Conservation (phyloP, 2,888 invertebrate species). For the Anthrax anthrax region DNA sequence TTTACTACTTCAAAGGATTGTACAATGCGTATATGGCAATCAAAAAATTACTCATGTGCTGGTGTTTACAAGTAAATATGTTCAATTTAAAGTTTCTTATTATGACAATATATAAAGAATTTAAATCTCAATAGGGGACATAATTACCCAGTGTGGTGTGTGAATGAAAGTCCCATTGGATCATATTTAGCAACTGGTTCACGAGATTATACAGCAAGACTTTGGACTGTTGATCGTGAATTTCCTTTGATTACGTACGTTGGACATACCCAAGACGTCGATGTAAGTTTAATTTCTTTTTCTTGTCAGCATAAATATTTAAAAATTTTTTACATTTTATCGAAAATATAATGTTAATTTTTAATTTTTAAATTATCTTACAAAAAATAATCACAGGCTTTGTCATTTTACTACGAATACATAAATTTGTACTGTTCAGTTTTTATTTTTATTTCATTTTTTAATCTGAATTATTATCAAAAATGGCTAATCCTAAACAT, state of each 20-base stretch:
- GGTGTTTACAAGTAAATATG: slow-evolving; percentile 46
- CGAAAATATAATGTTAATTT: too few species aligned
- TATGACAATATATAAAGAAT: not conserved
- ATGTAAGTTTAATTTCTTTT: slow-evolving; percentile 58
- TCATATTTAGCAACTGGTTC: slow-evolving; percentile 81
- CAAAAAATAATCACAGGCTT: too few species aligned
- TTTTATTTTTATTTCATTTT: not conserved
- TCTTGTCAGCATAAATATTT: too few species aligned
- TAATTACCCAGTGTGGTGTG: slow-evolving; percentile 78
- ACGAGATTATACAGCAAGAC: slow-evolving; percentile 68
- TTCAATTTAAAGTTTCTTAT: too few species aligned
- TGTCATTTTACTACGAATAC: too few species aligned
- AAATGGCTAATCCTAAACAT: not conserved
- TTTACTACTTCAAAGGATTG: slow-evolving; percentile 58
- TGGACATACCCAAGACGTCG: slow-evolving; percentile 79
- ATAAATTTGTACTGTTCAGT: not conserved
- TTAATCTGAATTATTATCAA: not conserved
- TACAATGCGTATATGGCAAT: slow-evolving; percentile 61
- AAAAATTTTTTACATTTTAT: too few species aligned
- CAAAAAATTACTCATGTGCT: slow-evolving; percentile 49
- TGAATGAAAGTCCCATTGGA: slow-evolving; percentile 55
- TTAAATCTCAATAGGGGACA: slow-evolving; percentile 47
- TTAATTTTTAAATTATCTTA: too few species aligned
- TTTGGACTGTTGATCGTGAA: slow-evolving; percentile 69
- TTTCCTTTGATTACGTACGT: slow-evolving; percentile 72